These are phyloP conservation scores for Paracentrotus lividus DNA, from an alignment of 53 echinoderm and acorn worm species.

Conservation along the genomic window DNA sequence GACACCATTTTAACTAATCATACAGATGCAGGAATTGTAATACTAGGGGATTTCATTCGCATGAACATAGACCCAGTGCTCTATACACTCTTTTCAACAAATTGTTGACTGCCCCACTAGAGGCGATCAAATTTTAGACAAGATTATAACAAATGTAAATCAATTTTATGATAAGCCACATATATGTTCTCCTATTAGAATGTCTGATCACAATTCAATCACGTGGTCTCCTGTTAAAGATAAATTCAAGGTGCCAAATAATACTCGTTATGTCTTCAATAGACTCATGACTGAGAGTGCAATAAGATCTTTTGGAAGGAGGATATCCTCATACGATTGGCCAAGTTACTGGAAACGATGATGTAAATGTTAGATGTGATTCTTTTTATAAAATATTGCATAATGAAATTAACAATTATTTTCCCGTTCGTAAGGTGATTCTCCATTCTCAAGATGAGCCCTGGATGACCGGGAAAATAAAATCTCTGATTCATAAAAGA, in stretches of 20 bases:
- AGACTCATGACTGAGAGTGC: not conserved
- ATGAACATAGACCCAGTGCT: not conserved
- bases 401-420: not conserved
- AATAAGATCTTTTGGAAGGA: not conserved
- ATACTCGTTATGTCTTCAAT: not conserved
- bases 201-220: not conserved
- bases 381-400: not conserved
- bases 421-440: not conserved
- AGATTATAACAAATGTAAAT: not conserved
- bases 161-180: not conserved
- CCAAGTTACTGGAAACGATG: not conserved
- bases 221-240: not conserved
- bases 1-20: constrained; percentile 21
- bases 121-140: not conserved
- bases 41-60: not conserved
- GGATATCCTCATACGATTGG: not conserved
- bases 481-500: not conserved
- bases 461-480: not conserved
- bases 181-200: not conserved
- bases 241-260: not conserved
- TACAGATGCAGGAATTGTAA: not conserved
- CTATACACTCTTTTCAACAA: not conserved
- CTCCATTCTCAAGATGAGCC: not conserved
- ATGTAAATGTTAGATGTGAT: not conserved
- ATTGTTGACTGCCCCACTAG: not conserved